Conservation (phyloP, 23 tunicate species). For the Pegea sp. region DNA sequence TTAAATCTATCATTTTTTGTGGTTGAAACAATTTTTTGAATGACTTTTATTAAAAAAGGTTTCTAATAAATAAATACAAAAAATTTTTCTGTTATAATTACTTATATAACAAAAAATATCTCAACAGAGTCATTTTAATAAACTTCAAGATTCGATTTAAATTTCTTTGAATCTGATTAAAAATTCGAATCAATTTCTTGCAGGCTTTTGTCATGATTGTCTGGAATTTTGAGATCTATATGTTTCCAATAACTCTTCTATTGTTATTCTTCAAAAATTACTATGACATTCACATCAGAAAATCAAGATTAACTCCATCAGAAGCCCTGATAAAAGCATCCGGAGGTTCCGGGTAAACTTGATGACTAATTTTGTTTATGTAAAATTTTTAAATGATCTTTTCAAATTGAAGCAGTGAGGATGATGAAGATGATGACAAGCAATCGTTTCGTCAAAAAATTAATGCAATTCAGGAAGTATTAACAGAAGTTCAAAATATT, state of each 20-base stretch:
- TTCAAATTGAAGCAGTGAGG: constrained; percentile 8
- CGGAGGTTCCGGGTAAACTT: not conserved
- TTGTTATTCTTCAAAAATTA: constrained; percentile 55
- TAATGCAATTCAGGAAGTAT: constrained; percentile 43
- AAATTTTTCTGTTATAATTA: too few species aligned
- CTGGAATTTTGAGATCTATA: constrained; percentile 87
- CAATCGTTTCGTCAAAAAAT: constrained; percentile 20
- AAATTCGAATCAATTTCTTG: too few species aligned
- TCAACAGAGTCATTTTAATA: too few species aligned
- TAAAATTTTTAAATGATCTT: not conserved
- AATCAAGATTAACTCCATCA: constrained; percentile 6
- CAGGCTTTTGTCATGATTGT: constrained; percentile 30
- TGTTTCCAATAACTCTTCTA: constrained; percentile 50
- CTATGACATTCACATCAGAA: constrained; percentile 28
- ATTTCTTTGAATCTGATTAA: too few species aligned
- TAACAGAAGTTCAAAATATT: constrained; percentile 65
- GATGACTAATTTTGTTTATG: too few species aligned
- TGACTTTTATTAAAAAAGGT: too few species aligned
- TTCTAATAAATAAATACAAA: too few species aligned
- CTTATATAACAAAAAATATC: too few species aligned
- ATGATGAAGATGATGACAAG: constrained; percentile 64
- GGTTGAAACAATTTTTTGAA: too few species aligned
- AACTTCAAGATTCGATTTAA: too few species aligned
- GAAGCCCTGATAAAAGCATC: constrained; percentile 4
- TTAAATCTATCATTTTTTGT: too few species aligned